Conservation (phyloP, 1,140 invertebrate species). For the Plectrocnemia conspersa region DNA sequence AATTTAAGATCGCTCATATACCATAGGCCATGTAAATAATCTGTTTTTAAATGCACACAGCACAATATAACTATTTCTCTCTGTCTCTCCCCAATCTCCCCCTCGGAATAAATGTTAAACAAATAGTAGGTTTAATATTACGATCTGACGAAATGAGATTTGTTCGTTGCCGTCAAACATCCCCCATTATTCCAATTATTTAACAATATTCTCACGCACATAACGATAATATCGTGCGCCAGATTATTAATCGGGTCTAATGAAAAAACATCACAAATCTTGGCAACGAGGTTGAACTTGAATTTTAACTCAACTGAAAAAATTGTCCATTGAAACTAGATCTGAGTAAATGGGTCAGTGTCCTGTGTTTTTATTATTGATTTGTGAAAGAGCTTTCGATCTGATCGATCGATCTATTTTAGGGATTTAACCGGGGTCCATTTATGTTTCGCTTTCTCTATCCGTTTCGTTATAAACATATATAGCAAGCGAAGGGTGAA, state of each 20-base stretch:
- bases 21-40: slow-evolving; percentile 19
- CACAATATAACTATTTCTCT: slow-evolving; percentile 16
- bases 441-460: neutral
- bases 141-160: slow-evolving; percentile 22
- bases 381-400: neutral
- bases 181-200: slow-evolving; percentile 23
- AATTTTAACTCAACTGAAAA: slow-evolving; percentile 5
- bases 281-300: slow-evolving; percentile 18
- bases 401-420: neutral
- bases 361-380: no score
- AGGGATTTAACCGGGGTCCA: neutral
- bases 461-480: neutral
- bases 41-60: slow-evolving; percentile 12
- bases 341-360: slow-evolving; percentile 19
- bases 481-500: neutral
- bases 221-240: no score
- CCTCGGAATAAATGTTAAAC: slow-evolving; percentile 9
- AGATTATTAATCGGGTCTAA: no score
- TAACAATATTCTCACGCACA: slow-evolving; percentile 16
- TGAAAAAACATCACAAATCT: no score
- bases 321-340: slow-evolving; percentile 17
- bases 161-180: slow-evolving; percentile 18
- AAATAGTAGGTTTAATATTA: slow-evolving; percentile 23
- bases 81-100: no score
- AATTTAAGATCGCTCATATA: neutral